Conservation (phyloP, 2,888 invertebrate species). For the Resseliella maxima region DNA sequence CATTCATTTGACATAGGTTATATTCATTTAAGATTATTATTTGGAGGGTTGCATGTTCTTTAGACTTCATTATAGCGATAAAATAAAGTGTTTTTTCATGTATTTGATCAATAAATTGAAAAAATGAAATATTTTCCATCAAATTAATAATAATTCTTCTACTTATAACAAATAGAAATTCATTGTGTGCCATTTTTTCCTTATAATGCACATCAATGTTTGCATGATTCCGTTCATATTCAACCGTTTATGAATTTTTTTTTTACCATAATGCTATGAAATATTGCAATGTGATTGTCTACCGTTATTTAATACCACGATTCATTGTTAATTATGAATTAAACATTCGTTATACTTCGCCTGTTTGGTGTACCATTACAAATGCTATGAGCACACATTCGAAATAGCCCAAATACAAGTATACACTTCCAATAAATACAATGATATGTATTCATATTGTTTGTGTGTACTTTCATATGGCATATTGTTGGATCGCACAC, state of each 20-base stretch:
- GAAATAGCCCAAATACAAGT: not conserved
- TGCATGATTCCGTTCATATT: not conserved
- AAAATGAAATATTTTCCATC: not conserved
- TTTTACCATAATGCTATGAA: not conserved
- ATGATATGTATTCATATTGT: not conserved
- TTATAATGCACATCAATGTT: not conserved
- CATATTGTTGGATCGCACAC: not conserved
- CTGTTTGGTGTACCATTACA: not conserved
- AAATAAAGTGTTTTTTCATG: not conserved
- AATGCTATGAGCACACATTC: not conserved
- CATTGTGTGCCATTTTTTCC: not conserved
- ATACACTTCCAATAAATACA: not conserved
- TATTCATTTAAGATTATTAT: not conserved
- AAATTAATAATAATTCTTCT: not conserved
- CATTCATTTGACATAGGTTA: no score
- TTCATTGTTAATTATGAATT: constrained; percentile 33
- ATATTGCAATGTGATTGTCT: constrained; percentile 7
- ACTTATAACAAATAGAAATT: not conserved
- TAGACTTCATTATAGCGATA: not conserved
- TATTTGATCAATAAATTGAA: not conserved
- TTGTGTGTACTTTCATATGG: not conserved
- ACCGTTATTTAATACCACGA: not conserved
- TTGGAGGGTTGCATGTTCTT: not conserved
- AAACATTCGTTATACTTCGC: not conserved
- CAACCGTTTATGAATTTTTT: no score